Conservation (phyloP, 2,113 vertebrate species). For the Myrmecophaga tridactyla region DNA sequence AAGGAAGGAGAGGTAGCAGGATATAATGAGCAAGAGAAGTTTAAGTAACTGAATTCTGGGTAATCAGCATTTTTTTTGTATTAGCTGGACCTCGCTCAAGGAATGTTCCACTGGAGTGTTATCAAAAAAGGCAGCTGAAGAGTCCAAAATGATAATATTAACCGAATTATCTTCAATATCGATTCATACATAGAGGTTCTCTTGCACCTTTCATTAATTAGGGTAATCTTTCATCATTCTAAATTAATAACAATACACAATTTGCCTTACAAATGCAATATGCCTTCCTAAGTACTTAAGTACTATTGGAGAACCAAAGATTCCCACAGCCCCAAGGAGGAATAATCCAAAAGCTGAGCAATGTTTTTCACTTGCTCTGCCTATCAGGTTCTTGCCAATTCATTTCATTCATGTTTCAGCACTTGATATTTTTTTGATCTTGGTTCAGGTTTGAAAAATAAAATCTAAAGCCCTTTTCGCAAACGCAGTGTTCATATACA, state of each 20-base stretch:
- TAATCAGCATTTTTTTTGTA: not conserved
- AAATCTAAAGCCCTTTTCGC: slow-evolving; percentile 2
- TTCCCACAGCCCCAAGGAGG: not conserved
- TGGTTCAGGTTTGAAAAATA: slow-evolving; percentile 8
- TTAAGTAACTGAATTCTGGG: not conserved
- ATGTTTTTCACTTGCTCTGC: not conserved
- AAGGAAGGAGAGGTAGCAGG: not conserved
- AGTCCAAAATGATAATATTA: not conserved
- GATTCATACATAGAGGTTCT: not conserved
- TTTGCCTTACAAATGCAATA: not conserved
- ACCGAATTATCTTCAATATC: slow-evolving; percentile 1
- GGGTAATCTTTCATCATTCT: not conserved
- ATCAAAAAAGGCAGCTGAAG: not conserved
- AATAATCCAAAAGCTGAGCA: not conserved
- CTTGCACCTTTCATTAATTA: not conserved
- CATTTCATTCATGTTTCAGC: slow-evolving; percentile 6
- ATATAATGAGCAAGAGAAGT: not conserved
- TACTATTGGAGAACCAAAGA: not conserved
- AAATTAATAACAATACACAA: not conserved
- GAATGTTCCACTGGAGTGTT: not conserved
- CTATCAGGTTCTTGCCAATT: not conserved
- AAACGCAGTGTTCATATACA: slow-evolving; percentile 38
- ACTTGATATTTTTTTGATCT: slow-evolving; percentile 53
- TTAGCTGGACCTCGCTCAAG: not conserved
- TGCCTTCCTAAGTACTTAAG: not conserved